phyloP scores from a whole-genome alignment of 2,113 vertebrate genomes.

The Gymnorhina tibicen region DNA sequence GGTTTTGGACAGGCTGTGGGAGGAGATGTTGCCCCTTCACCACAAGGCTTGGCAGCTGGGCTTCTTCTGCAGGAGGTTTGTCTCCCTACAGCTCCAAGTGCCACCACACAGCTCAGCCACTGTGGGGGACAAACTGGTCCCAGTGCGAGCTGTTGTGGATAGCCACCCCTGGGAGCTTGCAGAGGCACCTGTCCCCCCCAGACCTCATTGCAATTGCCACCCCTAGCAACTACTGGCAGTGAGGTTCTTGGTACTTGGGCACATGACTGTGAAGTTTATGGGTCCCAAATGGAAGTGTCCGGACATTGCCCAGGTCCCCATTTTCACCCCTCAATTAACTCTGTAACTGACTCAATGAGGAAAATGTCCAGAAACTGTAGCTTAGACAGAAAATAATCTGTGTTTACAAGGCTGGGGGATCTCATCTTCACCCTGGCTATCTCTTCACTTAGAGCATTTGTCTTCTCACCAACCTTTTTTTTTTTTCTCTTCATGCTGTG shows the following conservation, averaged over 20 bases:
- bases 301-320: neutral
- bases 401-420: slow-evolving; percentile 19
- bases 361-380: neutral
- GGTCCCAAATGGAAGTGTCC: neutral
- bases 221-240: neutral
- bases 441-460: neutral
- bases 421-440: neutral
- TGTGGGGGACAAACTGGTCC: neutral
- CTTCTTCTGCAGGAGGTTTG: neutral
- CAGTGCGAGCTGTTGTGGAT: rapidly evolving
- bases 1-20: neutral
- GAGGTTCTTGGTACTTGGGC: neutral
- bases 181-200: neutral
- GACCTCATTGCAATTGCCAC: neutral
- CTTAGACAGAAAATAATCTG: neutral
- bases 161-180: neutral
- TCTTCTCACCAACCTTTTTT: neutral
- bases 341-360: neutral
- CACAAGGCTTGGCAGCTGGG: neutral
- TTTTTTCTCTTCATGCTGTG: slow-evolving; percentile 49
- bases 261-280: neutral
- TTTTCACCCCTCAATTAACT: neutral
- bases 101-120: neutral
- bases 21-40: neutral
- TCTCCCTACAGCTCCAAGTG: neutral